phyloP scores from a whole-genome alignment of 30 jellyfish, hydroid and myxozoan genomes.

The Mastigias papua region DNA sequence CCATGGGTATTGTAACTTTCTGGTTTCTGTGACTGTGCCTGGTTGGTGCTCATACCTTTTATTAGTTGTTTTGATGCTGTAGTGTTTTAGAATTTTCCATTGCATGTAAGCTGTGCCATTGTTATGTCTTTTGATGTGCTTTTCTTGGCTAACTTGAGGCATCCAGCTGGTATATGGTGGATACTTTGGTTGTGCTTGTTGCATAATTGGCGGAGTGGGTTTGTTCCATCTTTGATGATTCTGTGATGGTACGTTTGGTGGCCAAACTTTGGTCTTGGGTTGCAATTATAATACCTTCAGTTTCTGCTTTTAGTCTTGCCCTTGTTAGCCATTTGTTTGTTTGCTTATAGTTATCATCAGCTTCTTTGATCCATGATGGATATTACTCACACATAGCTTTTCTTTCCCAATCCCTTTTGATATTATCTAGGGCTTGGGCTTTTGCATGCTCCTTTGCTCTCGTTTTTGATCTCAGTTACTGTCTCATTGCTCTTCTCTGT shows the following conservation, averaged over 20 bases:
- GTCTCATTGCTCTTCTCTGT: too few relatives aligned
- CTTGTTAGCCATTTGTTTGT: too few relatives aligned
- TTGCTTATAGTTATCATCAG: too few relatives aligned
- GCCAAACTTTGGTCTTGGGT: constrained; percentile 36
- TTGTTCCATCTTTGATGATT: constrained; percentile 36
- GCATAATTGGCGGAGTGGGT: constrained; percentile 1
- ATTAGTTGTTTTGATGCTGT: neutral
- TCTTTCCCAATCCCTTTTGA: too few relatives aligned
- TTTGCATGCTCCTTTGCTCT: too few relatives aligned
- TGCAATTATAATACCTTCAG: constrained; percentile 31
- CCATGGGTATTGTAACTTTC: constrained; percentile 24
- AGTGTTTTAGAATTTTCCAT: constrained; percentile 5
- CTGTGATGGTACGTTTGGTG: constrained; percentile 13
- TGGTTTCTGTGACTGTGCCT: constrained; percentile 15
- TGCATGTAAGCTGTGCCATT: constrained; percentile 11
- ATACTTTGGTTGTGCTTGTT: constrained; percentile 4
- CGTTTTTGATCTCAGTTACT: too few relatives aligned
- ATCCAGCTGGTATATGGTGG: constrained; percentile 26
- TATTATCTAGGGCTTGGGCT: too few relatives aligned
- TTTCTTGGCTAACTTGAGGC: constrained; percentile 9
- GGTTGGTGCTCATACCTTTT: constrained; percentile 43
- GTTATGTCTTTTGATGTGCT: constrained; percentile 16
- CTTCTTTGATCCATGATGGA: too few relatives aligned
- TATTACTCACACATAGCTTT: too few relatives aligned
- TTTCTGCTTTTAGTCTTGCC: too few relatives aligned